phyloP scores from a whole-genome alignment of 2,888 invertebrate genomes.

The Callyntrura guangdongensis region DNA sequence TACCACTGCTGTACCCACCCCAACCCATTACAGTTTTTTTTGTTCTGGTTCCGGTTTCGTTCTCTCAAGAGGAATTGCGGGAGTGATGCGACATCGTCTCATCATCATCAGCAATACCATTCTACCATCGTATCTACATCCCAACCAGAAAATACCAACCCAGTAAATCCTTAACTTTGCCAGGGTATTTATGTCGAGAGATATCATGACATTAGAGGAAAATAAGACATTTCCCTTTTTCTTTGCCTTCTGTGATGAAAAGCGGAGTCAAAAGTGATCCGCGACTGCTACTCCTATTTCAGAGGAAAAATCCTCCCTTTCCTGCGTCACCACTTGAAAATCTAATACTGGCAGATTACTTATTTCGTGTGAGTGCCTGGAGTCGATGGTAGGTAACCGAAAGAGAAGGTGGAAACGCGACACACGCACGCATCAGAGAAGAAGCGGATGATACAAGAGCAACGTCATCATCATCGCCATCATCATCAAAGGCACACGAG shows the following conservation, averaged over 20 bases:
- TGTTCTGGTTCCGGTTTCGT: neutral
- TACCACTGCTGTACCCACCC: neutral
- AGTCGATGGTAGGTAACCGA: neutral
- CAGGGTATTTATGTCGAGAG: conserved; percentile 4
- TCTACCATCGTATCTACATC: neutral
- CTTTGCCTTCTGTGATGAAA: neutral
- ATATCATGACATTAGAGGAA: neutral
- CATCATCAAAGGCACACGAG: conserved; percentile 17
- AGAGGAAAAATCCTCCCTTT: conserved; percentile 19
- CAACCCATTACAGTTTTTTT: neutral
- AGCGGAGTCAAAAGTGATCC: conserved; percentile 26
- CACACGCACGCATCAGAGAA: conserved; percentile 2
- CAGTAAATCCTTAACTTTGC: conserved; percentile 15
- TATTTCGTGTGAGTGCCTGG: neutral
- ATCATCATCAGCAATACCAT: neutral
- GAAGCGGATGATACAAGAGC: conserved; percentile 3
- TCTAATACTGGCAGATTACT: conserved; percentile 12
- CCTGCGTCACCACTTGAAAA: conserved; percentile 30
- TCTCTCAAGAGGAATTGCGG: neutral
- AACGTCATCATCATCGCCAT: conserved; percentile 27
- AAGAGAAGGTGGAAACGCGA: conserved; percentile 2
- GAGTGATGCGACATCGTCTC: neutral
- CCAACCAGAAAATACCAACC: neutral
- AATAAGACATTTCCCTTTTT: conserved; percentile 25
- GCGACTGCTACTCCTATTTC: conserved; percentile 24